phyloP scores from a whole-genome alignment of 2,113 vertebrate genomes.

The Cyphomyrus plagiostoma region DNA sequence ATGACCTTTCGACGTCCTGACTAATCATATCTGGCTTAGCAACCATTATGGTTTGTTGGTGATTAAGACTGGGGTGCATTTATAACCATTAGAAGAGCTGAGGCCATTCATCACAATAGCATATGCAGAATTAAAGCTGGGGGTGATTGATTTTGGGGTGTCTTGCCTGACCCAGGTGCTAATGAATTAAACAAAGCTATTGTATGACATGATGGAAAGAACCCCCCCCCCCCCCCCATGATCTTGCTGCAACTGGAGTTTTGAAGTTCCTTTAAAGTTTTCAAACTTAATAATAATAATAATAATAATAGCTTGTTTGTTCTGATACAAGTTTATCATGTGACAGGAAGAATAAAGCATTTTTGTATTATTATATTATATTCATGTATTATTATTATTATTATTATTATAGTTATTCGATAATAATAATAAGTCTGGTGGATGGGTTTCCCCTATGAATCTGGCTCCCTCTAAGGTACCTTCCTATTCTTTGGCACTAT shows the following conservation, averaged over 20 bases:
- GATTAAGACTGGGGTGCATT: constrained; percentile 52
- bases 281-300: background rate
- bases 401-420: background rate
- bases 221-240: background rate
- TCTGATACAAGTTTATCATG: too few relatives aligned
- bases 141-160: constrained; percentile 33
- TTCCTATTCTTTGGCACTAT: background rate
- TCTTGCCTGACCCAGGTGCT: constrained; percentile 29
- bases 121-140: constrained; percentile 46
- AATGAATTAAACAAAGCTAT: constrained; percentile 32
- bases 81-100: constrained; percentile 50
- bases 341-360: too few relatives aligned
- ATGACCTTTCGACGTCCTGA: constrained; percentile 30
- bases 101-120: constrained; percentile 53
- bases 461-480: background rate
- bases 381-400: too few relatives aligned
- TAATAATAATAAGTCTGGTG: background rate
- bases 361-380: too few relatives aligned
- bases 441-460: background rate
- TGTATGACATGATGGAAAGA: constrained; percentile 6
- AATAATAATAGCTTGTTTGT: background rate
- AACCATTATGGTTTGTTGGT: constrained; percentile 28
- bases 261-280: background rate
- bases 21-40: constrained; percentile 29
- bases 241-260: background rate